phyloP scores from a whole-genome alignment of 2,113 vertebrate species.

The Scomber colias region DNA sequence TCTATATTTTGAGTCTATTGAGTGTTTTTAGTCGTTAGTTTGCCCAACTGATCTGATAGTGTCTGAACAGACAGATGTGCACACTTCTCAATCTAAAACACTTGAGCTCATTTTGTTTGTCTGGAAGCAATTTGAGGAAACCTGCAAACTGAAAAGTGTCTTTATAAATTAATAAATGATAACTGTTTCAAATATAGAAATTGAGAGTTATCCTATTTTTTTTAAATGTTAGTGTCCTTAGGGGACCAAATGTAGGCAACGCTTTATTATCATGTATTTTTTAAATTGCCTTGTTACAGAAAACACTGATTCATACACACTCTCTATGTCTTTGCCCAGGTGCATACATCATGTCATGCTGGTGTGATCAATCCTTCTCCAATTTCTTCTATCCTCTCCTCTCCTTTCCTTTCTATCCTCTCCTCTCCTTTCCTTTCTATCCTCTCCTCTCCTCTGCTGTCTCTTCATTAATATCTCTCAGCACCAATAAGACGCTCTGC shows the following conservation, averaged over 20 bases:
- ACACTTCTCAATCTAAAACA: neutral
- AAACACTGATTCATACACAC: neutral
- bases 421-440: too few species aligned
- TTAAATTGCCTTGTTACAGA: neutral
- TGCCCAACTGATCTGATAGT: neutral
- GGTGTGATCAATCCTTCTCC: neutral
- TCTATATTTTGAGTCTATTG: neutral
- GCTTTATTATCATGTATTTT: neutral
- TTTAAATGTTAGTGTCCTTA: neutral
- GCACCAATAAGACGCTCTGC: slow-evolving; percentile 68
- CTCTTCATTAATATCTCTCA: slow-evolving; percentile 73
- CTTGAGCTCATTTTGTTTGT: neutral
- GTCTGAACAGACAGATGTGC: neutral
- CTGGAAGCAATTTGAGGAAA: neutral
- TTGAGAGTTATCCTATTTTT: neutral
- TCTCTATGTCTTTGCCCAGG: neutral
- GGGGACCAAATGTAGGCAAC: neutral
- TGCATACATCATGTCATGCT: neutral
- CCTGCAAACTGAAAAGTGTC: neutral
- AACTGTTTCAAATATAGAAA: too few species aligned
- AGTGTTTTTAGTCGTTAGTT: neutral
- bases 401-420: too few species aligned
- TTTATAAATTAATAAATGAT: neutral
- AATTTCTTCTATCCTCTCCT: too few species aligned
- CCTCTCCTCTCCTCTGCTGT: slow-evolving; percentile 6